Evolutionary conservation across 1,140 invertebrate genomes (phyloP).

Genomic region (Latrodectus geometricus): DNA sequence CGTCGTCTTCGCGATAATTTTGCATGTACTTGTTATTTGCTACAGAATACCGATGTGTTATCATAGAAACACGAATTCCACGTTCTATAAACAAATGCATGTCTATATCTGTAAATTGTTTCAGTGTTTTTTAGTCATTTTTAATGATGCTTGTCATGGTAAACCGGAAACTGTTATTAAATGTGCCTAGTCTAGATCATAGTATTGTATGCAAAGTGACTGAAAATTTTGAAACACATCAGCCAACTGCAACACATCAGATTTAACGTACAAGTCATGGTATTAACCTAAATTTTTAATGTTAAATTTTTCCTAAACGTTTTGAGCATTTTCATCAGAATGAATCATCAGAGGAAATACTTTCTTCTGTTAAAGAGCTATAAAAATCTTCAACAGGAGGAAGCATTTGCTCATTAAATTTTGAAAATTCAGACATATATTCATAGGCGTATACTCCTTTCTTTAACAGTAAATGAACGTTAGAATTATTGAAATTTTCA

Average conservation of each 20-base stretch:
- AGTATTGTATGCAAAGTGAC: no score
- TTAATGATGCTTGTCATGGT: neutral
- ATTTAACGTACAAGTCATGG: no score
- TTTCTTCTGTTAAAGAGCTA: neutral
- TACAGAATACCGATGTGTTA: neutral
- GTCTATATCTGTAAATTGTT: conserved; percentile 12
- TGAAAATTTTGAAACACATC: no score
- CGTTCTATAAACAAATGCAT: conserved; percentile 12
- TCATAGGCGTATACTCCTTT: conserved; percentile 6
- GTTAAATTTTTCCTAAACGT: conserved; percentile 64
- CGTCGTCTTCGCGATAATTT: neutral
- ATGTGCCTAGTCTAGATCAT: neutral
- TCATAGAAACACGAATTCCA: neutral
- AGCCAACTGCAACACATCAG: no score
- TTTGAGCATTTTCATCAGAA: conserved; percentile 29
- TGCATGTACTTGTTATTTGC: neutral
- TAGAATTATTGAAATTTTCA: no score
- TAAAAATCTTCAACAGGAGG: neutral
- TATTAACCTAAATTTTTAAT: conserved; percentile 46
- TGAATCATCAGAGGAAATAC: conserved; percentile 3
- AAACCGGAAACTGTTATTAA: neutral
- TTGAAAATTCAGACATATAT: neutral
- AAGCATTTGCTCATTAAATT: neutral
- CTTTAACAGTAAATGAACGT: no score
- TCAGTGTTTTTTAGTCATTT: neutral